These are phyloP conservation scores for Caenorhabditis sp. DNA, from an alignment of 2,888 invertebrate genomes.

Conservation along the genomic window DNA sequence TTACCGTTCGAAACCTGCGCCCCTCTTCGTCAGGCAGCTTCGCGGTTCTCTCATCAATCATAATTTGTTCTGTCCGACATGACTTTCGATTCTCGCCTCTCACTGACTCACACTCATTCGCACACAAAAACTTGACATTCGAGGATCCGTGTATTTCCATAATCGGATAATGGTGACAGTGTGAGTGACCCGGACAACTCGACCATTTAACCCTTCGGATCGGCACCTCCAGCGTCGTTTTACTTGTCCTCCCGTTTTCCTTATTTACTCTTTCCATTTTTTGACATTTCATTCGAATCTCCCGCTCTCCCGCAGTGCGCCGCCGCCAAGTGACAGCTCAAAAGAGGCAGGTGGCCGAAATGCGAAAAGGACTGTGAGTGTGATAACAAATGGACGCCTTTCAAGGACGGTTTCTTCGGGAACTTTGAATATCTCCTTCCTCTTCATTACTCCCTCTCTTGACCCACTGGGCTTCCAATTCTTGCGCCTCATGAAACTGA, in stretches of 20 bases:
- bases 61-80: slow-evolving; percentile 46
- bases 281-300: slow-evolving; percentile 17
- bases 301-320: slow-evolving; percentile 19
- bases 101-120: slow-evolving; percentile 11
- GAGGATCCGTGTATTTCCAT: slow-evolving; percentile 32
- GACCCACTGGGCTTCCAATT: background rate
- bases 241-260: background rate
- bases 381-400: slow-evolving; percentile 51
- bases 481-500: slow-evolving; percentile 6
- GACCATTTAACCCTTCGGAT: slow-evolving; percentile 1
- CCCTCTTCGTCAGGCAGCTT: slow-evolving; percentile 6
- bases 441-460: background rate
- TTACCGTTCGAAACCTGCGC: slow-evolving; percentile 56
- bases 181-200: slow-evolving; percentile 32
- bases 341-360: slow-evolving; percentile 37
- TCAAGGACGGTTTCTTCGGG: slow-evolving; percentile 42
- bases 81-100: slow-evolving; percentile 22
- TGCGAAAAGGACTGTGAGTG: background rate
- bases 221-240: background rate
- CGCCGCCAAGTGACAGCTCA: slow-evolving; percentile 53
- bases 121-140: slow-evolving; percentile 7
- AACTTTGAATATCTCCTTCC: slow-evolving; percentile 5
- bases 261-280: slow-evolving; percentile 43
- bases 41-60: slow-evolving; percentile 39
- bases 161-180: slow-evolving; percentile 38